Evolutionary conservation across 2,888 invertebrate genomes (phyloP), one percentile per base, ranked within the genome.

Genomic region (Germaria angustata): DNA sequence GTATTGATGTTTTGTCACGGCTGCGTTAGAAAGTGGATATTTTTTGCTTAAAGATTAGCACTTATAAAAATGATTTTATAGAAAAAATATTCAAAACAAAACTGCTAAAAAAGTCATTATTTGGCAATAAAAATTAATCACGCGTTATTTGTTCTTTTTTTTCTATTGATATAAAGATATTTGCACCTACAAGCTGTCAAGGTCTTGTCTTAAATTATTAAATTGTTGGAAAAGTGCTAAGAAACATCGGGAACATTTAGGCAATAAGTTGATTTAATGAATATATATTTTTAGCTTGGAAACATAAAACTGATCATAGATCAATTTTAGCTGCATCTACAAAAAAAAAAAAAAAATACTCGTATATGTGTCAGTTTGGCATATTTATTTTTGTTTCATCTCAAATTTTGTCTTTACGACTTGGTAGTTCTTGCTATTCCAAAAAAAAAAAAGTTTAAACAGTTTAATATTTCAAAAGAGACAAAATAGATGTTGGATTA

Each of bases 1-100:
- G 36, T 34, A 22, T 15, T 36, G 20, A 49, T 22, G n/a, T 5
- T n/a, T n/a, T 22, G 32, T 15, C 8, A 28, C 41, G 41, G 20
- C 55, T 53, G 53, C 28, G 20, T 24, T 41, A 68, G 68, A 68
- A 68, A 68, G 68, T 55, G 36, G 17, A 41, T 41, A 15, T 8
- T n/a, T 22, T 39, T 24, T 49, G n/a, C 7, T 17, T n/a, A 36
- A 39, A 57, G 36, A 20, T 11, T 22, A 9, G 22, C 11, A 28
- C 4, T 7, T 2, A 20, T 17, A 55, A 36, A 15, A 5, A 36
- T 0, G 11, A 2, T 6, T n/a, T 34, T 20, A 8, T 34, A 13
- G 2, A 13, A 36, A 24, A 39, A 39, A 34, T 28, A 28, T 44
- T 34, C 49, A 41, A 41, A 15, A n/a, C 6, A 46, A 46, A 32